These are phyloP conservation scores for Spilogale gracilis DNA, from an alignment of 2,113 vertebrate species.

Conservation along the genomic window DNA sequence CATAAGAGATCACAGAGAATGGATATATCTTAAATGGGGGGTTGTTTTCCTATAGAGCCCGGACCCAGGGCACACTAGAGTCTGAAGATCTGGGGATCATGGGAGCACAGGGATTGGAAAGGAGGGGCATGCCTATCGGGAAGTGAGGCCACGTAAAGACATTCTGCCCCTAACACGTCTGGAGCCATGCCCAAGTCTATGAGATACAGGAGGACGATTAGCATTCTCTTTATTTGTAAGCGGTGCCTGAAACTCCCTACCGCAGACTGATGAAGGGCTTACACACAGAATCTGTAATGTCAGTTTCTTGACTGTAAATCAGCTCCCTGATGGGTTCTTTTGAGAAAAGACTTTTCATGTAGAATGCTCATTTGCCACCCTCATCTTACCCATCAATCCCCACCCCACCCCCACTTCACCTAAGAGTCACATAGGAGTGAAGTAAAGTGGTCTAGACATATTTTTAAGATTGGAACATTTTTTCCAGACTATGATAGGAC, in stretches of 20 bases:
- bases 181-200: neutral
- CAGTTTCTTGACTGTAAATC: conserved; percentile 10
- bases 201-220: neutral
- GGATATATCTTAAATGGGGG: neutral
- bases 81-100: neutral
- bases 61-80: neutral
- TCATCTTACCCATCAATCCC: neutral
- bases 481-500: conserved; percentile 60
- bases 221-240: neutral
- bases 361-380: neutral
- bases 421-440: conserved; percentile 40
- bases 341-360: conserved; percentile 34
- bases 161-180: neutral
- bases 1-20: neutral
- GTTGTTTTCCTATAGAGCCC: neutral
- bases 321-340: neutral
- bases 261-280: neutral
- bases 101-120: neutral
- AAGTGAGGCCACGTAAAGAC: neutral
- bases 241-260: neutral
- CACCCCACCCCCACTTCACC: neutral
- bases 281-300: neutral
- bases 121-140: neutral
- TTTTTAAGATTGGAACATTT: conserved; percentile 68
- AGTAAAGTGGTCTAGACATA: conserved; percentile 71